Evolutionary conservation across 2,888 invertebrate species (phyloP), one percentile per base, ranked within the genome.

Genomic region (Helobdella robusta): DNA sequence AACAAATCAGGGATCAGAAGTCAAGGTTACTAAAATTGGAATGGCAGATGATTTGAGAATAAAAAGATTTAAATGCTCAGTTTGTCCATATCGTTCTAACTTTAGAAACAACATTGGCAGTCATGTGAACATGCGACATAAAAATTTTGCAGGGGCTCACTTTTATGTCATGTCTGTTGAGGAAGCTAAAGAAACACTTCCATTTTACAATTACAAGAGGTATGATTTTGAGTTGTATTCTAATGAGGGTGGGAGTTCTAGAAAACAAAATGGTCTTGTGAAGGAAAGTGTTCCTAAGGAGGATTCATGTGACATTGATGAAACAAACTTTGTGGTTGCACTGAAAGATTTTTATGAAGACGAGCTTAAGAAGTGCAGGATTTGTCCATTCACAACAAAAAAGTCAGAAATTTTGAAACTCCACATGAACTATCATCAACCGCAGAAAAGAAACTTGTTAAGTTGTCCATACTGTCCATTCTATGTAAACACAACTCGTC

Each of bases 31-130:
- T n/a, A n/a, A n/a, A n/a, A 23, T 66, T 8, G 66, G 66, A 15
- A 61, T 61, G 66, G 34, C 61, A 3, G 66, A 66, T 32, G 20
- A 40, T 18, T 48, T 64, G 30, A 52, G 63, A 20, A 30, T 69
- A 34, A 68, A 67, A 59, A 56, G 67, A 23, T 70, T 67, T 68
- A 68, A 70, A 62, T 70, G 70, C 40, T 66, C 67, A 1, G 36
- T 59, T 5, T 70, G 70, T 59, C 64, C 64, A 23, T 71, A 71
- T 56, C 35, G 90, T 73, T 92, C 92, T 32, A 94, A 94, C 78
- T 94, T 92, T 92, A 85, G 92, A 70, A 92, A 92, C 89, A 94
- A 94, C 81, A 91, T 94, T 68, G 90, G 91, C 34, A 91, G 94
- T 78, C 95, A 95, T 79, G 91, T 94, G 71, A 88, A 90, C 75